Conservation (phyloP, 2,113 vertebrate genomes). For the Pterophyllum scalare region DNA sequence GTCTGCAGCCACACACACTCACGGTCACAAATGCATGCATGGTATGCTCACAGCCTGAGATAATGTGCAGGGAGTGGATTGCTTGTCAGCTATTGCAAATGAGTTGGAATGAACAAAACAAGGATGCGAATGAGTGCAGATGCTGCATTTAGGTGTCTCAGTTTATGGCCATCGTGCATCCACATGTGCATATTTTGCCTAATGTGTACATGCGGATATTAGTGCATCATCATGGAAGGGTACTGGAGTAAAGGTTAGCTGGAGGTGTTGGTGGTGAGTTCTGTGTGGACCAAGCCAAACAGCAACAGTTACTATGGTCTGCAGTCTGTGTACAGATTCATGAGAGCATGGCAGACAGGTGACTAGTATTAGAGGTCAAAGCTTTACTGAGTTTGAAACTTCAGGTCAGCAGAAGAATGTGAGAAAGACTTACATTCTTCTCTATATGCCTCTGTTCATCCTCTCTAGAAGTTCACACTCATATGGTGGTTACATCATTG, state of each 20-base stretch:
- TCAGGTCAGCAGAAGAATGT: slow-evolving; percentile 33
- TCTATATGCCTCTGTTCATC: slow-evolving; percentile 12
- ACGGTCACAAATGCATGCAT: slow-evolving; percentile 17
- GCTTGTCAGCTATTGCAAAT: not conserved
- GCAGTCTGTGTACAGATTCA: slow-evolving; percentile 17
- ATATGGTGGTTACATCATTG: slow-evolving; percentile 16
- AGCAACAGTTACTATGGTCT: slow-evolving; percentile 79
- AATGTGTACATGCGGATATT: not conserved
- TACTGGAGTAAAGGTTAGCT: slow-evolving; percentile 52
- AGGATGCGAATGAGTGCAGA: not conserved
- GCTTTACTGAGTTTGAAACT: slow-evolving; percentile 15
- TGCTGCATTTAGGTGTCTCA: not conserved
- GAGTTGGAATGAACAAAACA: not conserved
- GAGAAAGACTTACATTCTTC: not conserved
- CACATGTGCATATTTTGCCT: not conserved
- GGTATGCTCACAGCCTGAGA: slow-evolving; percentile 29
- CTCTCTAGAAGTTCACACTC: not conserved
- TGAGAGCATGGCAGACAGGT: slow-evolving; percentile 17
- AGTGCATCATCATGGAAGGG: not conserved
- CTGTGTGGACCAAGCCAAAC: slow-evolving; percentile 63
- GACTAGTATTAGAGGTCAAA: slow-evolving; percentile 31
- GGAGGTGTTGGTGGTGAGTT: slow-evolving; percentile 40
- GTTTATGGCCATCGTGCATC: not conserved
- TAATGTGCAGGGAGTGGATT: slow-evolving; percentile 1
- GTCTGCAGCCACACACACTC: slow-evolving; percentile 37